Percentiles rank a stretch among this genome's conserved stretches.
Conservation (phyloP, 1,140 invertebrate species). For the Spodoptera frugiperda region DNA sequence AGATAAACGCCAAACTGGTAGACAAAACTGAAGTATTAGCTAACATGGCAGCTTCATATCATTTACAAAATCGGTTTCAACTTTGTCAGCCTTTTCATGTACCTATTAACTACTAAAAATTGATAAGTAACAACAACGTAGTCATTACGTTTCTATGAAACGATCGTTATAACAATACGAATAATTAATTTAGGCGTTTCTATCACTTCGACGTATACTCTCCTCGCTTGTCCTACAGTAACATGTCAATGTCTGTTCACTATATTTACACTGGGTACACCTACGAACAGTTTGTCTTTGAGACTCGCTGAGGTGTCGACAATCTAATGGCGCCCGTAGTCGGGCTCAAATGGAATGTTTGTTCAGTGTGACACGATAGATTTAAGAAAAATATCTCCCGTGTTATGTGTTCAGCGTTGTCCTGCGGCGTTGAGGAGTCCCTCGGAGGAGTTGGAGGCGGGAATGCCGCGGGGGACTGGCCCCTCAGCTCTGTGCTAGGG, state of each 20-base stretch:
- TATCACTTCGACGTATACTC: slow-evolving; percentile 84
- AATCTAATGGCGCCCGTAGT: slow-evolving; percentile 47
- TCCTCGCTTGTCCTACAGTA: slow-evolving; percentile 61
- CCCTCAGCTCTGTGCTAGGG: slow-evolving; percentile 85
- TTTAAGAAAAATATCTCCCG: neutral
- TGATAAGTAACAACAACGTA: slow-evolving; percentile 82
- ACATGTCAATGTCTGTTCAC: slow-evolving; percentile 59
- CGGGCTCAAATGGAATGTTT: slow-evolving; percentile 68
- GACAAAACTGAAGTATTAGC: slow-evolving; percentile 52
- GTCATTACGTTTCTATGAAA: slow-evolving; percentile 84
- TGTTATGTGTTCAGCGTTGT: slow-evolving; percentile 54
- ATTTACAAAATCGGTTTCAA: slow-evolving; percentile 76
- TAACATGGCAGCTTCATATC: slow-evolving; percentile 60
- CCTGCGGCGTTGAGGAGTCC: slow-evolving; percentile 67
- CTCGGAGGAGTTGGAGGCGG: slow-evolving; percentile 72
- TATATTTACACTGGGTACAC: slow-evolving; percentile 66
- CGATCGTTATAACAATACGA: slow-evolving; percentile 79
- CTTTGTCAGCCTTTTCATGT: slow-evolving; percentile 80
- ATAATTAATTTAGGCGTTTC: slow-evolving; percentile 80
- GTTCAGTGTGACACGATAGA: slow-evolving; percentile 4
- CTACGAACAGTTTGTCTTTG: slow-evolving; percentile 70
- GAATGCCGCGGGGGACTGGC: slow-evolving; percentile 68
- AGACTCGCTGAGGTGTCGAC: slow-evolving; percentile 67
- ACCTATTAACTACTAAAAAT: slow-evolving; percentile 82
- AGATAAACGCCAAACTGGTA: slow-evolving; percentile 55